Conservation (phyloP, 2,888 invertebrate species). For the Lottia gigantea region DNA sequence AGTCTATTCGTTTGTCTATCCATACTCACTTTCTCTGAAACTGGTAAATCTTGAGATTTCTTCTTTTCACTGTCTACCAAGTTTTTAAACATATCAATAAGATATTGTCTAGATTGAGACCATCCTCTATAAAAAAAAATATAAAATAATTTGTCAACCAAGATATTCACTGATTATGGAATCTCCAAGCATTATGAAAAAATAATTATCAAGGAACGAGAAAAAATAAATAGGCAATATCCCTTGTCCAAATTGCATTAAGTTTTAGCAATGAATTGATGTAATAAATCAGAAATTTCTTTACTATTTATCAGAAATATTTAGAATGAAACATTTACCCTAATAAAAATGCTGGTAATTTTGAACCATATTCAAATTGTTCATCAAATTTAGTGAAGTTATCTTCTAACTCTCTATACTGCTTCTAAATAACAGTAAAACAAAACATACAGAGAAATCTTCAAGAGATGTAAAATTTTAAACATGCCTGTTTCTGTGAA, state of each 20-base stretch:
- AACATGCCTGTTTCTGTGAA: too few species aligned
- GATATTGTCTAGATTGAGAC: conserved; percentile 32
- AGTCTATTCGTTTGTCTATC: too few species aligned
- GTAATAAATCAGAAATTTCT: too few species aligned
- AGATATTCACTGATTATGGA: too few species aligned
- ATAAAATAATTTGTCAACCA: too few species aligned
- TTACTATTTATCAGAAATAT: too few species aligned
- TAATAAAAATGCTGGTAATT: conserved; percentile 52
- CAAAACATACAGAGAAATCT: too few species aligned
- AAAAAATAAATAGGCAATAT: conserved; percentile 9
- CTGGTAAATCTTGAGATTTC: conserved; percentile 2
- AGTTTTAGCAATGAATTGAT: too few species aligned
- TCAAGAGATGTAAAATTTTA: too few species aligned
- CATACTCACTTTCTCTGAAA: conserved; percentile 13
- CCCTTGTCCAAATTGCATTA: conserved; percentile 53
- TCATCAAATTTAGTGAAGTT: conserved; percentile 60
- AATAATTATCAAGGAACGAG: too few species aligned
- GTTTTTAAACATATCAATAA: conserved; percentile 27
- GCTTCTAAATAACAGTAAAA: conserved; percentile 30
- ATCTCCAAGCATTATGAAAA: too few species aligned
- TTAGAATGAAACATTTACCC: conserved; percentile 32
- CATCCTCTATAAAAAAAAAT: conserved; percentile 27
- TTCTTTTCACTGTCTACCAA: conserved; percentile 5
- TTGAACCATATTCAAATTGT: conserved; percentile 60
- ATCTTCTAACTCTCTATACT: conserved; percentile 42